A percentile compares a stretch with the other conserved stretches of the same genome.
These are phyloP conservation scores for Lynx canadensis DNA, from an alignment of 2,113 vertebrate species.

Conservation along the genomic window DNA sequence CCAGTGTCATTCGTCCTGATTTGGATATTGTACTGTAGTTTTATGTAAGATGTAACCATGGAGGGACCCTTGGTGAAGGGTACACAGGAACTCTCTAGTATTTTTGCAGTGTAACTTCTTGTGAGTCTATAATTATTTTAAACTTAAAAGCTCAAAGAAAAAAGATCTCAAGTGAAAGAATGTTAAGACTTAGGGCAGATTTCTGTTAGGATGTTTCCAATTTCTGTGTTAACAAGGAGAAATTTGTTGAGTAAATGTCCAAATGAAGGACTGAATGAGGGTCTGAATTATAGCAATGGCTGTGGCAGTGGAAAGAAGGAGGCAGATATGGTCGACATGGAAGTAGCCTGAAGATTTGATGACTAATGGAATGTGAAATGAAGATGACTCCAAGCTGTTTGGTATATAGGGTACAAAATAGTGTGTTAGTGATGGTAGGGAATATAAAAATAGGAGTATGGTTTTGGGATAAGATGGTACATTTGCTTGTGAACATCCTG, in stretches of 20 bases:
- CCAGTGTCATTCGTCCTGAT: not conserved
- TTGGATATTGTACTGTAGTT: not conserved
- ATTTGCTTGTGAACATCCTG: not conserved
- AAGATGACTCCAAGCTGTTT: not conserved
- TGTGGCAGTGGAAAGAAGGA: not conserved
- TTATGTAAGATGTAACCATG: not conserved
- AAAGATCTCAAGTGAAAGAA: not conserved
- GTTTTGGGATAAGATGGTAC: not conserved
- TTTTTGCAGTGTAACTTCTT: not conserved
- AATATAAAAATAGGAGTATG: not conserved
- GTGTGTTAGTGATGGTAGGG: not conserved
- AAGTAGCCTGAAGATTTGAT: not conserved
- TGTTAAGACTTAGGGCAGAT: not conserved
- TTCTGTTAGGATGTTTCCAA: not conserved
- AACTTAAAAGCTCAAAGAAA: not conserved
- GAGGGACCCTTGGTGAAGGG: not conserved
- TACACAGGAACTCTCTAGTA: not conserved
- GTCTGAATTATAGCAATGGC: not conserved
- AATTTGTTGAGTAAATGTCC: not conserved
- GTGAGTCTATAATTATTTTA: not conserved
- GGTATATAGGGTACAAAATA: not conserved
- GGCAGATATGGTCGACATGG: not conserved
- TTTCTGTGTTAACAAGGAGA: not conserved
- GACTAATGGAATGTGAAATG: not conserved
- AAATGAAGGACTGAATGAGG: not conserved